Percentiles rank a stretch among this genome's conserved stretches.
phyloP scores from a whole-genome alignment of 2,797 vertebrate species.

The Microhierax caerulescens region DNA sequence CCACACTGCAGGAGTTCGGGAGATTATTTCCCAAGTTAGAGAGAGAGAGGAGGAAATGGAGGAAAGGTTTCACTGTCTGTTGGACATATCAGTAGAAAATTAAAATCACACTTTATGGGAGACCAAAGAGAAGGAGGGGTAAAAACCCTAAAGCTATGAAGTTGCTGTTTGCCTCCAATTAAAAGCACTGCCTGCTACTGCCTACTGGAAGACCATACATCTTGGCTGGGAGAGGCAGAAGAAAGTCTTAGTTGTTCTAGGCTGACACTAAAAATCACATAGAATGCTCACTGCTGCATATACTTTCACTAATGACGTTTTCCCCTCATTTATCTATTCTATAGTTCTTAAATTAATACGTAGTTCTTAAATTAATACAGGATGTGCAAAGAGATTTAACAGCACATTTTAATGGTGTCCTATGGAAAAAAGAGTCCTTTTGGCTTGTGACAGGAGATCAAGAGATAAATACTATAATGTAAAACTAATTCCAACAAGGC shows the following conservation, averaged over 20 bases:
- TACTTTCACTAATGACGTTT: not conserved
- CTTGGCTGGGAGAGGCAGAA: not conserved
- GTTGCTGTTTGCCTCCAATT: not conserved
- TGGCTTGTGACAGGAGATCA: not conserved
- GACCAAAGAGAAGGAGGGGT: not conserved
- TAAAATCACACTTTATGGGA: not conserved
- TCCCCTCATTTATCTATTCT: not conserved
- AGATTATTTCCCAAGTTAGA: not conserved
- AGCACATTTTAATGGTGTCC: not conserved
- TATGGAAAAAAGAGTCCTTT: not conserved
- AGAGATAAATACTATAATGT: not conserved
- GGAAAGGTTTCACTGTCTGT: not conserved
- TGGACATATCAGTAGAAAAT: not conserved
- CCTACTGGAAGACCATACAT: not conserved
- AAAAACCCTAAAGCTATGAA: not conserved
- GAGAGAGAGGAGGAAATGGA: not conserved
- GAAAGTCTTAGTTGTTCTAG: not conserved
- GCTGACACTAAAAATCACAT: not conserved
- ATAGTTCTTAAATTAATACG: not conserved
- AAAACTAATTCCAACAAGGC: not conserved
- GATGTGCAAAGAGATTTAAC: not conserved
- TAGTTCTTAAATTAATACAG: too few species aligned
- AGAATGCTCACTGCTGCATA: not conserved
- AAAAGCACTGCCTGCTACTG: not conserved
- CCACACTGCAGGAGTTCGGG: not conserved